Base-by-base conservation (phyloP, 2,113 vertebrate genomes). In the Perca fluviatilis region DNA sequence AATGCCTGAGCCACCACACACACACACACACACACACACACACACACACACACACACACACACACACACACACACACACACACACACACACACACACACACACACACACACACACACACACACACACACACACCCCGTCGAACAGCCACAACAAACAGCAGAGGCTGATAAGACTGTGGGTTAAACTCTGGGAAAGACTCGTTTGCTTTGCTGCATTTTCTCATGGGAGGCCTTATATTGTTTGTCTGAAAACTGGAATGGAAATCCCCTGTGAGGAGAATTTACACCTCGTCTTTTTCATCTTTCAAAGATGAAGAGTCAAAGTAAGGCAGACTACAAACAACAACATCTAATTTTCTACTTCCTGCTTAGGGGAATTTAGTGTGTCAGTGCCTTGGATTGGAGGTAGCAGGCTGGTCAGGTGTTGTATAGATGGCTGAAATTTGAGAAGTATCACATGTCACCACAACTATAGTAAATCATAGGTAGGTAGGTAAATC, bases 121-220 rank as follows among this genome's bases (percentile, higher is more conserved):
- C 30, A 33, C 30, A 33, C 30, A 25, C 33, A 21, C 58, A 50
- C 64, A 56, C 47, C 7, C 66, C 1, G 62, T 63, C 60, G 76
- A 71, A 76, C 64, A 84, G 69, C 85, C 86, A 81, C 69, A 77
- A 77, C 85, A 86, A 91, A 78, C 83, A 69, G 68, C 40, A 36
- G 25, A 54, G 27, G 25, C 76, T 78, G 90, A 88, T 64, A 86
- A 86, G 79, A 33, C 74, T 51, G 49, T 30, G 46, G 62, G 83
- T 88, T 86, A 73, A 89, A 88, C 85, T 84, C 73, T 66, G 76
- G 36, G 62, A 86, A 85, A 79, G 25, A 23, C 54, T 11, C 9
- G 18, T 66, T 73, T 83, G 61, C 60, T 70, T 57, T 61, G 75
- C 62, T 62, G 66, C 43, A 9, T 75, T 57, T 58, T 86, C 83